Conservation (phyloP, 2,888 invertebrate species). For the Timandra comae region DNA sequence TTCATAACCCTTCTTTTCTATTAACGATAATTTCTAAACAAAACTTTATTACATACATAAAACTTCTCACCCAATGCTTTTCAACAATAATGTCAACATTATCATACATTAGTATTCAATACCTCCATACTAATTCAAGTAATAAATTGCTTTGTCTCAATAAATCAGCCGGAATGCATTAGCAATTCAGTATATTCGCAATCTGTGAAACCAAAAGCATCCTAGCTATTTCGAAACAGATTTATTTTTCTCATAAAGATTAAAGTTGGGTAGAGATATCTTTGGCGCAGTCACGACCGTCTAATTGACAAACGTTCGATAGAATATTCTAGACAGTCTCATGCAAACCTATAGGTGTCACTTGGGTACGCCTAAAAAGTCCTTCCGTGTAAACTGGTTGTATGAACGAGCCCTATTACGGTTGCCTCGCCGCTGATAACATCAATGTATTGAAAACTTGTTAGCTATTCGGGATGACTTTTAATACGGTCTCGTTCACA, state of each 20-base stretch:
- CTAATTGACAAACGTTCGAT: conserved; percentile 43
- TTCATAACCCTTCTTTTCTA: too few species aligned
- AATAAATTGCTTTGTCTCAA: conserved; percentile 1
- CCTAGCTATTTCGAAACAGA: too few species aligned
- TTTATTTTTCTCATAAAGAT: too few species aligned
- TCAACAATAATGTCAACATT: not conserved
- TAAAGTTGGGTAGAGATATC: too few species aligned
- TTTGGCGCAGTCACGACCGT: conserved; percentile 32
- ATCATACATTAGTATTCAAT: not conserved
- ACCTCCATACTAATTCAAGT: not conserved
- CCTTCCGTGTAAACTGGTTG: conserved; percentile 63
- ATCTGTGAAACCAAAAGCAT: too few species aligned
- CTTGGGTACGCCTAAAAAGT: conserved; percentile 58
- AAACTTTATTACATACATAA: too few species aligned
- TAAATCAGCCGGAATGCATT: not conserved
- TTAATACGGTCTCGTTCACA: conserved; percentile 13
- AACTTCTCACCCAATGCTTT: too few species aligned
- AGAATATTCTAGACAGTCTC: conserved; percentile 28
- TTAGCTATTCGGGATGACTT: conserved; percentile 16
- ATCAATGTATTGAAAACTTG: conserved; percentile 21
- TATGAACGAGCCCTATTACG: conserved; percentile 34
- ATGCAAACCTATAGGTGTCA: conserved; percentile 51
- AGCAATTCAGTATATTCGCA: too few species aligned
- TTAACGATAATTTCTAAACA: too few species aligned
- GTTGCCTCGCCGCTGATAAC: conserved; percentile 24